Percentiles rank a stretch among this genome's conserved stretches.
Evolutionary conservation across 2,797 vertebrate species (phyloP).

Genomic region (Syndactyla subalaris): DNA sequence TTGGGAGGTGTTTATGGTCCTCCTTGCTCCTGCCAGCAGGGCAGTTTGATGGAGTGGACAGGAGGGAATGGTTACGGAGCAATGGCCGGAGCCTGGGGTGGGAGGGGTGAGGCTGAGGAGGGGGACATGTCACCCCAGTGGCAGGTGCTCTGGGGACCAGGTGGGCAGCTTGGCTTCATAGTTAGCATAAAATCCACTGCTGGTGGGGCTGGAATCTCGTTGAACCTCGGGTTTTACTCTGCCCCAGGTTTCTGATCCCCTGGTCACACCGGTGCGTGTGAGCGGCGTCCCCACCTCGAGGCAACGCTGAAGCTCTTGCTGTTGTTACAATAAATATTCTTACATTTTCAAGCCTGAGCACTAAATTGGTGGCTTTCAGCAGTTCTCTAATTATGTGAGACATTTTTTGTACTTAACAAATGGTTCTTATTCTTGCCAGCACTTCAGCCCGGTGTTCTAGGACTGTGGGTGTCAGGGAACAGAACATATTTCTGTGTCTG

Average conservation of each 20-base stretch:
- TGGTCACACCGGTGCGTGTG: neutral
- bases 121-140: rapidly evolving
- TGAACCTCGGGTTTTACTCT: neutral
- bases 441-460: constrained; percentile 69
- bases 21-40: neutral
- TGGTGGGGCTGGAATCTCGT: neutral
- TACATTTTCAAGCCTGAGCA: constrained; percentile 20
- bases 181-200: neutral
- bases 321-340: constrained; percentile 20
- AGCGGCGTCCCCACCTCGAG: neutral
- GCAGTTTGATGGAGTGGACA: neutral
- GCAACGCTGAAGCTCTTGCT: neutral
- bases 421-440: constrained; percentile 70
- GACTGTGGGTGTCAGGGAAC: constrained; percentile 74
- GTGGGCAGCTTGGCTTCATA: neutral
- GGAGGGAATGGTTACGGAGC: rapidly evolving
- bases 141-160: neutral
- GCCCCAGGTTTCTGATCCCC: neutral
- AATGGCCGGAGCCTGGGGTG: neutral
- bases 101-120: neutral
- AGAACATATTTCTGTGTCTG: constrained; percentile 77
- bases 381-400: constrained; percentile 58
- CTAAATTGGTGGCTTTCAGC: constrained; percentile 70
- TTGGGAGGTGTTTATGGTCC: rapidly evolving
- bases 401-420: constrained; percentile 70